Conservation (phyloP, 35 echinoderm and acorn worm species). For the Lytechinus pictus region DNA sequence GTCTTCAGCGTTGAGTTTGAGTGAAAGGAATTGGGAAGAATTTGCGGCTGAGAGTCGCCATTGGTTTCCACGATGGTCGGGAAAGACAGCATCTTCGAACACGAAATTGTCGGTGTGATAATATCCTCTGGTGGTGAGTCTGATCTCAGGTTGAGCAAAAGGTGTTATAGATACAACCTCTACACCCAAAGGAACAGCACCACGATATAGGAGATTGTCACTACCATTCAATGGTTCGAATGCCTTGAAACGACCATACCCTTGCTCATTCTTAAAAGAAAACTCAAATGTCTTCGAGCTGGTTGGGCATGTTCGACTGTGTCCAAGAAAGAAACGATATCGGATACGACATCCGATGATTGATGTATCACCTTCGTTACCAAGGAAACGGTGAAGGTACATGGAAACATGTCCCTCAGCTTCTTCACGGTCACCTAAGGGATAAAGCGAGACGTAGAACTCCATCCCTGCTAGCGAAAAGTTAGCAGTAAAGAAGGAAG, state of each 20-base stretch:
- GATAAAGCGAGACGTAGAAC: slow-evolving; percentile 93
- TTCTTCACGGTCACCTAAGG: slow-evolving; percentile 88
- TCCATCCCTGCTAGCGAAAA: slow-evolving; percentile 84
- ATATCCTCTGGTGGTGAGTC: slow-evolving; percentile 81
- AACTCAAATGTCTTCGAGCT: slow-evolving; percentile 92
- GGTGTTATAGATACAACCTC: slow-evolving; percentile 90
- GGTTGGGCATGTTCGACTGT: slow-evolving; percentile 60
- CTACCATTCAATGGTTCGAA: slow-evolving; percentile 80
- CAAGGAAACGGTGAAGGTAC: slow-evolving; percentile 89
- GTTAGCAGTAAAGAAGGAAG: slow-evolving; percentile 93
- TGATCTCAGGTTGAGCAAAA: slow-evolving; percentile 81
- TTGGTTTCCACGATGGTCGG: slow-evolving; percentile 77
- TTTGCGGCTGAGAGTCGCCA: slow-evolving; percentile 80
- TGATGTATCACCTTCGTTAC: slow-evolving; percentile 67
- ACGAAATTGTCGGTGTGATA: slow-evolving; percentile 93
- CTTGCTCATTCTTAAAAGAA: slow-evolving; percentile 91
- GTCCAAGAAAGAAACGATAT: slow-evolving; percentile 89
- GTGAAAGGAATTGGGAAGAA: slow-evolving; percentile 54
- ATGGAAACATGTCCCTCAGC: slow-evolving; percentile 85
- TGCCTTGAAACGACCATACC: slow-evolving; percentile 87
- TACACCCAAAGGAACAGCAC: slow-evolving; percentile 76
- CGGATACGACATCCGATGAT: slow-evolving; percentile 82
- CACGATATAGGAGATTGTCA: slow-evolving; percentile 69
- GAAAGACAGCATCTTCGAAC: slow-evolving; percentile 85
- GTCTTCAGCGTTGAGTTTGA: slow-evolving; percentile 72